Evolutionary conservation across 2,797 vertebrate genomes (phyloP).

Genomic region (Characodon lateralis): DNA sequence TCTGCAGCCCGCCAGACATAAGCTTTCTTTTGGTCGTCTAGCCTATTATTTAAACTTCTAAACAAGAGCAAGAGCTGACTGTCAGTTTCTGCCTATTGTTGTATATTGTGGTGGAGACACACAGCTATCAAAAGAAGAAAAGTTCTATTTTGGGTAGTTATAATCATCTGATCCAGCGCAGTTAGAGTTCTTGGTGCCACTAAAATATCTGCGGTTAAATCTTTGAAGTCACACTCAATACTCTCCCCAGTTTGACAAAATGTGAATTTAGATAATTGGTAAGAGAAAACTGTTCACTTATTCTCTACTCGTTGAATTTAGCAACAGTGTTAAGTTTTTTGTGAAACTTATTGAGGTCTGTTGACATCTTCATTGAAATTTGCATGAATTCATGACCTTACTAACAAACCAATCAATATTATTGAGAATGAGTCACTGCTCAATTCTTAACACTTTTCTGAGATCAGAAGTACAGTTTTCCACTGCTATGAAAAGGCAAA

Average conservation of each 20-base stretch:
- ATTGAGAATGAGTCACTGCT: neutral
- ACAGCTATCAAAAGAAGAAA: slow-evolving; percentile 55
- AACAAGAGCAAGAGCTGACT: slow-evolving; percentile 55
- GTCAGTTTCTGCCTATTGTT: slow-evolving; percentile 59
- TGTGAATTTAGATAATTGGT: neutral
- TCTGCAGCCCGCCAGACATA: slow-evolving; percentile 69
- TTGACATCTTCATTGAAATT: no score
- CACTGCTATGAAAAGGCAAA: neutral
- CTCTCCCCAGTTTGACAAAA: slow-evolving; percentile 22
- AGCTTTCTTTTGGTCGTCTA: slow-evolving; percentile 54
- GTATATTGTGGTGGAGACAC: slow-evolving; percentile 61
- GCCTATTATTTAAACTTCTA: slow-evolving; percentile 70
- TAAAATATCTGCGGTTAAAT: slow-evolving; percentile 34
- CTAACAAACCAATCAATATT: neutral
- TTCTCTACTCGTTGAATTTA: neutral
- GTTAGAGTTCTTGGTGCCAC: slow-evolving; percentile 44
- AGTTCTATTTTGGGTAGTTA: slow-evolving; percentile 61
- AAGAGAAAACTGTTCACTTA: neutral
- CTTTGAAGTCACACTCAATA: slow-evolving; percentile 35
- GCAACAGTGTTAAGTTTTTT: neutral
- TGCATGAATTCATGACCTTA: neutral
- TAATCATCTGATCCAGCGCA: slow-evolving; percentile 53
- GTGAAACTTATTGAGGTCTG: neutral
- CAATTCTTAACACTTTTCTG: neutral
- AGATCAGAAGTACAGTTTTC: neutral